These are phyloP conservation scores for Kryptolebias ocellatus DNA, from an alignment of 2,797 vertebrate species.

Conservation along the genomic window DNA sequence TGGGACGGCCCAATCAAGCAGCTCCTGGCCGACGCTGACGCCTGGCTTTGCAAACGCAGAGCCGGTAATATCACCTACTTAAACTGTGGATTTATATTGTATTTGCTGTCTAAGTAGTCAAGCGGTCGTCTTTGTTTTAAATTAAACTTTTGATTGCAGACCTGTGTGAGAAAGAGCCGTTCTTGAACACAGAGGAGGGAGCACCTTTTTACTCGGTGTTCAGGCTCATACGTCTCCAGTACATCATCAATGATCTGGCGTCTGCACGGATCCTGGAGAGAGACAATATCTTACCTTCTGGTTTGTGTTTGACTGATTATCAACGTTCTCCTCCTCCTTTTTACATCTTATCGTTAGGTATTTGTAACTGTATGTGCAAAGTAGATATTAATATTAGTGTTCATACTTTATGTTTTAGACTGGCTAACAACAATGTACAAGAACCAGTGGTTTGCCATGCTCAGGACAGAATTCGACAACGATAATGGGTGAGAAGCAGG, in stretches of 20 bases:
- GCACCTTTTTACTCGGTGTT: conserved; percentile 85
- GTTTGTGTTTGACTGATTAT: conserved; percentile 73
- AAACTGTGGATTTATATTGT: not conserved
- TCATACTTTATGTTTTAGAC: conserved; percentile 71
- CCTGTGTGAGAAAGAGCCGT: conserved; percentile 81
- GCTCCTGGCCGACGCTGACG: conserved; percentile 90
- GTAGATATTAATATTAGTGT: not conserved
- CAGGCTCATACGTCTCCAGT: conserved; percentile 90
- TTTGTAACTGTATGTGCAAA: not conserved
- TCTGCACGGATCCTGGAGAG: conserved; percentile 93
- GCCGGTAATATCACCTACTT: conserved; percentile 80
- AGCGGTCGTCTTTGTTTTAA: not conserved
- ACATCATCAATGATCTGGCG: conserved; percentile 96
- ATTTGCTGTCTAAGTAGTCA: not conserved
- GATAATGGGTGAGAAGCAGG: conserved; percentile 88
- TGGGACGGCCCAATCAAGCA: conserved; percentile 96
- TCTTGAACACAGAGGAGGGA: conserved; percentile 90
- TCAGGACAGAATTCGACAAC: conserved; percentile 95
- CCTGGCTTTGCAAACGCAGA: conserved; percentile 92
- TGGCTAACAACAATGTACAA: conserved; percentile 94
- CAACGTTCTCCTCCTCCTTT: not conserved
- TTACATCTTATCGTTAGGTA: conserved; percentile 26
- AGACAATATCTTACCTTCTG: conserved; percentile 90
- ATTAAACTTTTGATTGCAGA: conserved; percentile 60
- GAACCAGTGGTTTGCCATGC: conserved; percentile 98